Base-by-base conservation (phyloP, 2,888 invertebrate species). In the Pristionchus exspectatus region DNA sequence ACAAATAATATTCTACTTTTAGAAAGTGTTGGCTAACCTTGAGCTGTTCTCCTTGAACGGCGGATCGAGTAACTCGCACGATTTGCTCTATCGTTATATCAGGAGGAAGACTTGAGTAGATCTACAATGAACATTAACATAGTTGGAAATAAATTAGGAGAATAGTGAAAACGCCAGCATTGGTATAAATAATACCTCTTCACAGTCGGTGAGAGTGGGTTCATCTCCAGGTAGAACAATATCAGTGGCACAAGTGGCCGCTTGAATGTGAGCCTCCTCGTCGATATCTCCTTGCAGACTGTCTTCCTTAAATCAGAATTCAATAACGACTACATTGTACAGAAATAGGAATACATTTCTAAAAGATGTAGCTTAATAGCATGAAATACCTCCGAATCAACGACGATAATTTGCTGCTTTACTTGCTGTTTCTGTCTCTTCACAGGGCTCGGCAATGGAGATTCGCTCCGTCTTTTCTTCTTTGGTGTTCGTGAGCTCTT, bases 81-180 rank as follows among this genome's bases (percentile, higher is more conserved):
- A 89, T 89, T 38, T 89, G 89, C 24, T 89, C 89, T 4, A 89
- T 89, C 38, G 89, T 83, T 38, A 89, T 89, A 83, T 89, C 89
- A 12, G 89, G 89, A 9, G 89, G 89, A 59, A 89, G 83, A 81
- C 81, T 83, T n/a, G 81, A 89, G 50, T 89, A 89, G 66, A 89
- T 33, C 81, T 89, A 44, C n/a, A 77, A 54, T 33, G 3, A 38
- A 18, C 5, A 87, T 27, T 44, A n/a, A n/a, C 5, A 85, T 59
- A 24, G 14, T 14, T 74, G 33, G 7, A 74, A 33, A 38, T 30
- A 18, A 33, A 18, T 18, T 74, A 21, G 24, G 38, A 21, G 14
- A 38, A 30, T 77, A 77, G 38, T 44, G 5, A 77, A 44, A 77
- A 77, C 38, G 5, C 5, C 16, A 12, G 2, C 3, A 30, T 30